phyloP scores from a whole-genome alignment of 2,888 invertebrate genomes.

The Amblyjoppa proteus region DNA sequence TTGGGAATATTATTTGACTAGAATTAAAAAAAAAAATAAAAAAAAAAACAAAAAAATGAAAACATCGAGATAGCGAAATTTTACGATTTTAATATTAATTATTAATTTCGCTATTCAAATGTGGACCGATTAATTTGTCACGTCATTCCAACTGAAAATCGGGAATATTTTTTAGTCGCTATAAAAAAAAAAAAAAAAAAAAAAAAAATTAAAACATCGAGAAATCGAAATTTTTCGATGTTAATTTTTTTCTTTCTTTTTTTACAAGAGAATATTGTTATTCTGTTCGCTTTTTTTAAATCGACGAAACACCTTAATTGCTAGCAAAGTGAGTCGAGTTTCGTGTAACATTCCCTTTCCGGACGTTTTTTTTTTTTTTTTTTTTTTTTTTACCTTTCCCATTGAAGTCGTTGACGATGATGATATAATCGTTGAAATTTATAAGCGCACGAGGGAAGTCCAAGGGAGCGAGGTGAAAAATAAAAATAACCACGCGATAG shows the following conservation, averaged over 20 bases:
- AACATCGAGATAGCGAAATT: too few species aligned
- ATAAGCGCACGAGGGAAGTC: conserved; percentile 20
- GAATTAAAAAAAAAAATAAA: too few species aligned
- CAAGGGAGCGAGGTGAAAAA: conserved; percentile 20
- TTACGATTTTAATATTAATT: too few species aligned
- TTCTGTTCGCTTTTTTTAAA: not conserved
- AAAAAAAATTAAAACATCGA: not conserved
- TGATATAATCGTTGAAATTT: conserved; percentile 44
- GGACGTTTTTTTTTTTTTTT: too few species aligned
- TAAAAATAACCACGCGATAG: conserved; percentile 64
- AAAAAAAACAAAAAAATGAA: too few species aligned
- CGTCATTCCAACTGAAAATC: too few species aligned
- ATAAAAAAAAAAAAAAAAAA: not conserved
- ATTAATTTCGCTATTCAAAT: too few species aligned
- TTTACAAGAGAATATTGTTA: not conserved
- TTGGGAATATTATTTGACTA: too few species aligned
- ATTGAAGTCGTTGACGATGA: conserved; percentile 25
- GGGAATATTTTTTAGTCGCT: too few species aligned
- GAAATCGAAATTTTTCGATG: not conserved
- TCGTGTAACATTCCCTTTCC: not conserved
- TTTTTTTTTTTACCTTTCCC: not conserved
- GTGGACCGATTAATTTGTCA: too few species aligned
- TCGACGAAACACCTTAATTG: not conserved
- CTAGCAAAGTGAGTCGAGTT: not conserved
- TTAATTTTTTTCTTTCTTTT: not conserved